phyloP scores from a whole-genome alignment of 2,113 vertebrate species.

The Parotia lawesii region DNA sequence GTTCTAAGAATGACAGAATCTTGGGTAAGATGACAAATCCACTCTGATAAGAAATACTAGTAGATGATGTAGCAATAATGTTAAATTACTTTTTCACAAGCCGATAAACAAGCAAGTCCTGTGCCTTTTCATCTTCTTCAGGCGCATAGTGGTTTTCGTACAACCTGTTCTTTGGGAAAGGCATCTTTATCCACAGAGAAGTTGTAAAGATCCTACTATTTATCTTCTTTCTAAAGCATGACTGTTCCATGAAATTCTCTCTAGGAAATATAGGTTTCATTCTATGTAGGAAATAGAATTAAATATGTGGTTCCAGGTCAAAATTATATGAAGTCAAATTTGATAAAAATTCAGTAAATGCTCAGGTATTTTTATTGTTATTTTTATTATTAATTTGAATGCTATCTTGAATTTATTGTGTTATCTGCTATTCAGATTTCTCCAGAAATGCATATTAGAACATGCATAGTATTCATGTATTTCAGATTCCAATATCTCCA shows the following conservation, averaged over 20 bases:
- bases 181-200: background rate
- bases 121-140: background rate
- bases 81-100: background rate
- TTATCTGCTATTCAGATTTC: background rate
- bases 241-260: background rate
- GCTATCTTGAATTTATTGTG: background rate
- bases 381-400: background rate
- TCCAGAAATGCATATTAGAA: background rate
- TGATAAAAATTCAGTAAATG: background rate
- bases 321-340: background rate
- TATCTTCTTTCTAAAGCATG: background rate
- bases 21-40: slow-evolving; percentile 71
- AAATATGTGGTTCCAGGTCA: background rate
- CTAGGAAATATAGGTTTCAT: background rate
- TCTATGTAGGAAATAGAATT: background rate
- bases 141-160: background rate
- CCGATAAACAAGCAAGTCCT: background rate
- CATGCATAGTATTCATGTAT: background rate
- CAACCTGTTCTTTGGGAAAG: background rate
- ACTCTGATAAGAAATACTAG: background rate
- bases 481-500: background rate
- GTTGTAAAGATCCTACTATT: background rate
- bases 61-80: background rate
- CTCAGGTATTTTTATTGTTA: background rate
- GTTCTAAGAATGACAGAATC: slow-evolving; percentile 82